Percentiles rank a stretch among this genome's conserved stretches.
These are phyloP conservation scores for Iselma pallidipennis DNA, from an alignment of 2,888 invertebrate species.

Conservation along the genomic window DNA sequence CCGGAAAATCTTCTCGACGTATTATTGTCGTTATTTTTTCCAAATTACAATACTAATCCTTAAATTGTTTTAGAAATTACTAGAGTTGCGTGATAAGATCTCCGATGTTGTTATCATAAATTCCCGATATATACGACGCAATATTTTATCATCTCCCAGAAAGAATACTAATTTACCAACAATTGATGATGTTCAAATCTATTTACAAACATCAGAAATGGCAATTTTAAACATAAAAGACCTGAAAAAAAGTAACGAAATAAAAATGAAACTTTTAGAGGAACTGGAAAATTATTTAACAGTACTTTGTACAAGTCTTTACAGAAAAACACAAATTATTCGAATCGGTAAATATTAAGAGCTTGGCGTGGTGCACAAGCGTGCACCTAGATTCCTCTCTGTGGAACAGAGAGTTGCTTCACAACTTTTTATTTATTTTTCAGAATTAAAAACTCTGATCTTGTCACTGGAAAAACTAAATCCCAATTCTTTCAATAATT, in stretches of 20 bases:
- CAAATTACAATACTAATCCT: neutral
- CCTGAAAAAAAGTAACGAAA: slow-evolving; percentile 1
- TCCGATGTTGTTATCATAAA: neutral
- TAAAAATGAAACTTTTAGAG: slow-evolving; percentile 15
- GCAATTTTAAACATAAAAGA: slow-evolving; percentile 14
- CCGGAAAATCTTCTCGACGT: slow-evolving; percentile 18
- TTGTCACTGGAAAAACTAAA: slow-evolving; percentile 18
- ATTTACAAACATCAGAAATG: slow-evolving; percentile 20
- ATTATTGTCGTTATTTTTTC: neutral
- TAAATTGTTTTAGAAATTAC: slow-evolving; percentile 12
- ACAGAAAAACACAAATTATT: slow-evolving; percentile 6
- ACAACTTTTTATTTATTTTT: neutral
- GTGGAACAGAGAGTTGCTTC: too few relatives aligned
- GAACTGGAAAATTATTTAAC: slow-evolving; percentile 15
- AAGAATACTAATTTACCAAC: neutral
- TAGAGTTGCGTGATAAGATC: slow-evolving; percentile 14
- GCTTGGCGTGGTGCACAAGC: too few relatives aligned
- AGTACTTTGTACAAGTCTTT: slow-evolving; percentile 12
- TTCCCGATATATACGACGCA: neutral
- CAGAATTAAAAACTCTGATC: slow-evolving; percentile 19
- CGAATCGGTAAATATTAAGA: slow-evolving; percentile 2
- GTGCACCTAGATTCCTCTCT: too few relatives aligned
- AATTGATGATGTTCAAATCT: slow-evolving; percentile 10
- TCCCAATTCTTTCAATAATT: slow-evolving; percentile 11
- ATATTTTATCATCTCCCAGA: slow-evolving; percentile 3